phyloP scores from a whole-genome alignment of 2,888 invertebrate species.

The Gisinianus flammeolus region DNA sequence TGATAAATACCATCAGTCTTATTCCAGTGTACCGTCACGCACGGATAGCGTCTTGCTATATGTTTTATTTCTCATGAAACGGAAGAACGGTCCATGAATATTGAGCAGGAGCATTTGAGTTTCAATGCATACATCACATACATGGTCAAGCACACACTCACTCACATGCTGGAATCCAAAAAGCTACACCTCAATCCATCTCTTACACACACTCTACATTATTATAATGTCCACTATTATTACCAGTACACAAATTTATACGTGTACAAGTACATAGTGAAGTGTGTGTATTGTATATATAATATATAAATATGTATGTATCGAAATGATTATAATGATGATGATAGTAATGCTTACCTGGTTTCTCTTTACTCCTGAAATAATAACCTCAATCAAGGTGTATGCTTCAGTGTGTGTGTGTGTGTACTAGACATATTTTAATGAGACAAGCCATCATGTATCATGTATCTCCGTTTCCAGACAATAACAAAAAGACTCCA shows the following conservation, averaged over 20 bases:
- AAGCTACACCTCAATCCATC: too few relatives aligned
- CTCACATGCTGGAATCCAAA: too few relatives aligned
- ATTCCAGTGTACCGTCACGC: constrained; percentile 26
- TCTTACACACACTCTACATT: too few relatives aligned
- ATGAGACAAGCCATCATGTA: neutral
- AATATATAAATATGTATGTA: neutral
- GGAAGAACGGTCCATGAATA: constrained; percentile 34
- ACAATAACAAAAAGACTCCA: too few relatives aligned
- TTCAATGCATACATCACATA: constrained; percentile 7
- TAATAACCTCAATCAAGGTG: neutral
- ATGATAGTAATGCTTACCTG: constrained; percentile 6
- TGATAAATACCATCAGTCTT: constrained; percentile 28
- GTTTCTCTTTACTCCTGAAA: neutral
- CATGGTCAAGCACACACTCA: neutral
- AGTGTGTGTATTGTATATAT: too few relatives aligned
- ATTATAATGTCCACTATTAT: too few relatives aligned
- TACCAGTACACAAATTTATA: too few relatives aligned
- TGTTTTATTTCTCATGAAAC: constrained; percentile 23
- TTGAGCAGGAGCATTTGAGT: constrained; percentile 19
- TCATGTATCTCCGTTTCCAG: neutral
- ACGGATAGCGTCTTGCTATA: constrained; percentile 29
- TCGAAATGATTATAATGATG: constrained; percentile 11
- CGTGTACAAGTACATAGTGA: neutral
- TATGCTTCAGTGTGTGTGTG: neutral
- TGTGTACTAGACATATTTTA: neutral